These are phyloP conservation scores for Trichonephila inaurata DNA, from an alignment of 1,140 invertebrate genomes.

Conservation along the genomic window DNA sequence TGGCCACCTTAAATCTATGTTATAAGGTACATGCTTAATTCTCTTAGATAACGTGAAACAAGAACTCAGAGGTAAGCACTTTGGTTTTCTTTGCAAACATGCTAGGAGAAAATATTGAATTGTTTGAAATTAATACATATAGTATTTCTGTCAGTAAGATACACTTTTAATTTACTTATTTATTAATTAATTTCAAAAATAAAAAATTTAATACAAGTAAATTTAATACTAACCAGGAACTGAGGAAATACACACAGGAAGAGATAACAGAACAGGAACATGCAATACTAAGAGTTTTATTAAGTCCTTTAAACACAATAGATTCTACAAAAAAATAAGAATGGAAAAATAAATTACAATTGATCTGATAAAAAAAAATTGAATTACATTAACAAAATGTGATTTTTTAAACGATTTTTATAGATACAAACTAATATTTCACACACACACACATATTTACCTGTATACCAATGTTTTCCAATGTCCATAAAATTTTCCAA, in stretches of 20 bases:
- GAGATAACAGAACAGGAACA: slow-evolving; percentile 59
- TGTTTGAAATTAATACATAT: not conserved
- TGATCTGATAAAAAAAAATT: not conserved
- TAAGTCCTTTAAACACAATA: slow-evolving; percentile 57
- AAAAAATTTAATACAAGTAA: not conserved
- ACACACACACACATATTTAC: not conserved
- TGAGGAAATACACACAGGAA: slow-evolving; percentile 22
- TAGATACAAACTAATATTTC: not conserved
- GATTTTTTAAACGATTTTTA: not conserved
- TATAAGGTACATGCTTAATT: slow-evolving; percentile 9
- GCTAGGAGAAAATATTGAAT: slow-evolving; percentile 30
- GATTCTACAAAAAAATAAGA: slow-evolving; percentile 39
- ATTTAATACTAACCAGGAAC: slow-evolving; percentile 45
- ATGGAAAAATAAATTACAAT: too few relatives aligned
- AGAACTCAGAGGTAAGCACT: not conserved
- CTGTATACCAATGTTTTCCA: slow-evolving; percentile 63
- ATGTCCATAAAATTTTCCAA: slow-evolving; percentile 71
- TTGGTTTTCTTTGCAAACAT: slow-evolving; percentile 40
- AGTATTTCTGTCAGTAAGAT: not conserved
- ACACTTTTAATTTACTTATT: not conserved
- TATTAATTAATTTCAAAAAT: not conserved
- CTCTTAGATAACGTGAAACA: slow-evolving; percentile 24
- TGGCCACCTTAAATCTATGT: slow-evolving; percentile 15
- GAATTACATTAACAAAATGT: not conserved
- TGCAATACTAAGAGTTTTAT: slow-evolving; percentile 52